phyloP scores from a whole-genome alignment of 2,888 invertebrate genomes.

The Parasteatoda lunata region DNA sequence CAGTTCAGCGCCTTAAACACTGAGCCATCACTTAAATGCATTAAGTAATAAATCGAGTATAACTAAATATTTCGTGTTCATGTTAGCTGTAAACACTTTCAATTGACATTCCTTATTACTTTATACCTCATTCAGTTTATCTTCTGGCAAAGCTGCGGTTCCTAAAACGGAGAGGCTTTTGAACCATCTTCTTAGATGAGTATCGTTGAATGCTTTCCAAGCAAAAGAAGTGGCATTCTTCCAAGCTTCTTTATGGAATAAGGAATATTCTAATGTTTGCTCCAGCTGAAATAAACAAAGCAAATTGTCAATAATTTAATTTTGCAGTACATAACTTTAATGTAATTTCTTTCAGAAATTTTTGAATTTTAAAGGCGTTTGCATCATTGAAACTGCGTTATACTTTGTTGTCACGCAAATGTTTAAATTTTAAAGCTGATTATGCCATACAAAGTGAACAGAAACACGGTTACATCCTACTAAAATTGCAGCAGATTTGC shows the following conservation, averaged over 20 bases:
- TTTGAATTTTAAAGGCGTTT: too few relatives aligned
- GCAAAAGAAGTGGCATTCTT: slow-evolving; percentile 83
- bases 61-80: too few relatives aligned
- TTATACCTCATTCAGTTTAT: slow-evolving; percentile 82
- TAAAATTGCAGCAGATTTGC: too few relatives aligned
- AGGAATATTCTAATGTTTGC: slow-evolving; percentile 71
- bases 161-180: slow-evolving; percentile 83
- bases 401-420: too few relatives aligned
- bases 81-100: neutral
- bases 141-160: slow-evolving; percentile 82
- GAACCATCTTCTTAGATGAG: slow-evolving; percentile 83
- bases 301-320: neutral
- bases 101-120: neutral
- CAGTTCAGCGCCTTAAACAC: too few relatives aligned
- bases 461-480: too few relatives aligned
- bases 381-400: too few relatives aligned
- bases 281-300: slow-evolving; percentile 70
- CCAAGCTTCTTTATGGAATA: slow-evolving; percentile 85
- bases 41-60: too few relatives aligned
- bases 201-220: slow-evolving; percentile 84
- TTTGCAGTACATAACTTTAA: neutral
- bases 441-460: too few relatives aligned
- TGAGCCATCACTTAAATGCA: too few relatives aligned
- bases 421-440: too few relatives aligned
- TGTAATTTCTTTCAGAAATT: too few relatives aligned